A percentile compares a stretch with the other conserved stretches of the same genome.
phyloP scores from a whole-genome alignment of 2,113 vertebrate genomes.

The Neodon shergylaensis region DNA sequence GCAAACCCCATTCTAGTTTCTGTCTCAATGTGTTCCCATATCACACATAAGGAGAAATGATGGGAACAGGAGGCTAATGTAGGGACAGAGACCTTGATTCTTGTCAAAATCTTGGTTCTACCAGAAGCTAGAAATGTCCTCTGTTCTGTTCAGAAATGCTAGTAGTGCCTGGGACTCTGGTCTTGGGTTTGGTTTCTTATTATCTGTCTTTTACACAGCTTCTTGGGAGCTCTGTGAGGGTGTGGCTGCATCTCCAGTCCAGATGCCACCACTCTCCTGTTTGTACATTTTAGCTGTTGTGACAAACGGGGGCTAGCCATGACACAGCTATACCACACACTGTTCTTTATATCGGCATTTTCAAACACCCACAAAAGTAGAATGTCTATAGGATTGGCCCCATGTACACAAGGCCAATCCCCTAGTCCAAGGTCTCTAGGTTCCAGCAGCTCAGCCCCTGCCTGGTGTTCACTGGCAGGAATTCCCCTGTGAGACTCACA shows the following conservation, averaged over 20 bases:
- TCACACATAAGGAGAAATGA: neutral
- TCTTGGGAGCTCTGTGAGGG: neutral
- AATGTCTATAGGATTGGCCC: neutral
- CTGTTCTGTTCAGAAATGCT: neutral
- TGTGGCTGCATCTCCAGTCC: neutral
- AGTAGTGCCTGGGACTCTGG: neutral
- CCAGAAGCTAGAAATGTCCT: neutral
- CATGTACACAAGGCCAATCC: neutral
- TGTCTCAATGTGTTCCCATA: neutral
- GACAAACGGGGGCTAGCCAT: neutral
- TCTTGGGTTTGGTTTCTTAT: neutral
- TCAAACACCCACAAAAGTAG: neutral
- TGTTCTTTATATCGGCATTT: neutral
- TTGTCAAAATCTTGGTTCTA: neutral
- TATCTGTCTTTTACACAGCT: neutral
- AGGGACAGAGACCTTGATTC: neutral
- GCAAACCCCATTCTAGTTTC: neutral
- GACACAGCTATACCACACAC: neutral
- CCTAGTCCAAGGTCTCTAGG: neutral
- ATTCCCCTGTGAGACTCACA: constrained; percentile 39
- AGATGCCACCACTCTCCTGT: neutral
- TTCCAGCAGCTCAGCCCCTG: neutral
- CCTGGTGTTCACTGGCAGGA: neutral
- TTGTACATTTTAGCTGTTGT: neutral
- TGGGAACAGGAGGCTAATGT: neutral